These are phyloP conservation scores for Leptopilina drosophilae DNA, from an alignment of 2,888 invertebrate species.

Conservation along the genomic window DNA sequence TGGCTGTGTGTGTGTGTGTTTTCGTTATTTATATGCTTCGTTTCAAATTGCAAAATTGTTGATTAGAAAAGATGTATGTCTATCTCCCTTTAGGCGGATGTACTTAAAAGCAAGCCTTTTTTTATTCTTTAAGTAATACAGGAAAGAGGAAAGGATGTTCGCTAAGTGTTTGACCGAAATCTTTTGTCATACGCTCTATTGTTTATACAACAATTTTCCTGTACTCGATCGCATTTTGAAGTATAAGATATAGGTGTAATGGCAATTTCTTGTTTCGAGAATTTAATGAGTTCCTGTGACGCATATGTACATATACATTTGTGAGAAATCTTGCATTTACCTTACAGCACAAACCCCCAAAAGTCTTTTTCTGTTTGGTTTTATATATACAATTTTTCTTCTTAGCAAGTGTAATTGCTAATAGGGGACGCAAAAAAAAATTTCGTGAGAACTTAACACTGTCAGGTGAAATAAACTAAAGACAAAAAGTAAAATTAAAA, in stretches of 20 bases:
- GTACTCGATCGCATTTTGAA: constrained; percentile 60
- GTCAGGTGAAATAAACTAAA: no score
- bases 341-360: no score
- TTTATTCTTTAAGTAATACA: neutral
- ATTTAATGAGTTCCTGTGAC: constrained; percentile 73
- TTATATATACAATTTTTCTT: no score
- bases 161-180: constrained; percentile 38
- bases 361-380: no score
- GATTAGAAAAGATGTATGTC: constrained; percentile 4
- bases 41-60: neutral
- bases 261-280: constrained; percentile 74
- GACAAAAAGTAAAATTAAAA: no score
- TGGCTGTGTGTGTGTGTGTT: no score
- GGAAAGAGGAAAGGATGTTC: constrained; percentile 34
- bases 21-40: constrained; percentile 5
- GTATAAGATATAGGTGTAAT: constrained; percentile 65
- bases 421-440: no score
- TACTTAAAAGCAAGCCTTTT: constrained; percentile 24
- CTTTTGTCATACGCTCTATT: constrained; percentile 52
- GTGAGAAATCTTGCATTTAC: constrained; percentile 40
- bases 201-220: constrained; percentile 59
- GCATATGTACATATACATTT: constrained; percentile 61
- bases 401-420: no score
- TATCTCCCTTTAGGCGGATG: neutral
- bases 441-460: no score